Percentiles rank a stretch among this genome's conserved stretches.
Conservation (phyloP, 2,113 vertebrate species). For the Aegithalos caudatus region DNA sequence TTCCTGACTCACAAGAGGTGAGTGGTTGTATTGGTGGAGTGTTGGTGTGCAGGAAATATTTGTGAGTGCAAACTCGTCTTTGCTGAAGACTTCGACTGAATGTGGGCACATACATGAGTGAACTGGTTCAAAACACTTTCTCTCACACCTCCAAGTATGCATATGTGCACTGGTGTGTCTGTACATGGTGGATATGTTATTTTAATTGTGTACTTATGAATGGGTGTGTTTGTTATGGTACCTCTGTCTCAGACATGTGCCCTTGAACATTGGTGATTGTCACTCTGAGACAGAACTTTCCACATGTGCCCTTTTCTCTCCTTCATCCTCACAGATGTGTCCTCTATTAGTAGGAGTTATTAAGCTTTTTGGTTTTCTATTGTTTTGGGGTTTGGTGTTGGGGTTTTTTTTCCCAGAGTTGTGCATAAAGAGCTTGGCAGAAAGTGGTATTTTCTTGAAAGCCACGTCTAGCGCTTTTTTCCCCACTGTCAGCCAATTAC, state of each 20-base stretch:
- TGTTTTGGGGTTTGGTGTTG: not conserved
- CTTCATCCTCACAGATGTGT: not conserved
- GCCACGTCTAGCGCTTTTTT: not conserved
- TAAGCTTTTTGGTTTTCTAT: not conserved
- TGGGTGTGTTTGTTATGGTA: not conserved
- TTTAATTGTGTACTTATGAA: not conserved
- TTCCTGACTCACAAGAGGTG: not conserved
- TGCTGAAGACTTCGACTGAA: rapidly evolving
- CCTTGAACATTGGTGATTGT: not conserved
- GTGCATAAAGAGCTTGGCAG: not conserved
- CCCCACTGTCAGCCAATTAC: not conserved
- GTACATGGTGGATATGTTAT: not conserved
- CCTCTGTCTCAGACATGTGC: not conserved
- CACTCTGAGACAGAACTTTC: not conserved
- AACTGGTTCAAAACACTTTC: not conserved
- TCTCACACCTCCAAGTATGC: not conserved
- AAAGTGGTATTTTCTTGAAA: conserved; percentile 16
- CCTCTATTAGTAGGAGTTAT: not conserved
- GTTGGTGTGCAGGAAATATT: not conserved
- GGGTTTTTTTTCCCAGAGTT: not conserved
- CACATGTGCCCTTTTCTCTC: not conserved
- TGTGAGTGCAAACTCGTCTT: not conserved
- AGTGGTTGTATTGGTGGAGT: not conserved
- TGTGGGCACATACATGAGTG: not conserved
- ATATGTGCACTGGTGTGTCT: not conserved